Conservation (phyloP, 2,113 vertebrate species). For the Tapirus terrestris region DNA sequence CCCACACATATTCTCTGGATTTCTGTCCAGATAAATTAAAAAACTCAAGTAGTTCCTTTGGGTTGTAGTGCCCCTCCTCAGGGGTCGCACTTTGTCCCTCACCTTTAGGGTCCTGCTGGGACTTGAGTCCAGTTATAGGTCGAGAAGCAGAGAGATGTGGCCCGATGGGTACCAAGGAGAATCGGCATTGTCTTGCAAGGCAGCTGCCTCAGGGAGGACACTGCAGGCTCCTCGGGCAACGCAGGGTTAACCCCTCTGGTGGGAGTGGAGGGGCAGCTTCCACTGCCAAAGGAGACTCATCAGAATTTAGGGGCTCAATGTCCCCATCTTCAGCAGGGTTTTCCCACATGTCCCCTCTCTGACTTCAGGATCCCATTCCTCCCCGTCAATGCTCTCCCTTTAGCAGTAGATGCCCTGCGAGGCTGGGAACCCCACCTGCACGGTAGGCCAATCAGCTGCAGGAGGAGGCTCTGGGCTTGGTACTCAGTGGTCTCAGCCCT, state of each 20-base stretch:
- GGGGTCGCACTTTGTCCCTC: background rate
- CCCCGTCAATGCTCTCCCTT: background rate
- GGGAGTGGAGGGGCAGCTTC: background rate
- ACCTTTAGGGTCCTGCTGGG: background rate
- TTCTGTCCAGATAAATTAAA: background rate
- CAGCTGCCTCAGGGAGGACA: background rate
- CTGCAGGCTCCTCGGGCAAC: background rate
- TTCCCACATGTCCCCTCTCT: background rate
- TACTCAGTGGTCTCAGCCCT: background rate
- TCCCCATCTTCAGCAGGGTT: background rate
- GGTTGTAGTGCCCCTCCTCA: background rate
- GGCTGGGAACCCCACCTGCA: background rate
- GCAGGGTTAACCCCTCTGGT: background rate
- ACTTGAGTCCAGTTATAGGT: background rate
- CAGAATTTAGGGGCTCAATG: background rate
- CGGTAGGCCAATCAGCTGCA: background rate
- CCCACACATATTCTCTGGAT: background rate
- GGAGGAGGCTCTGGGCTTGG: background rate
- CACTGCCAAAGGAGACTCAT: background rate
- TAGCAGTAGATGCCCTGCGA: background rate
- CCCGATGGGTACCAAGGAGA: background rate
- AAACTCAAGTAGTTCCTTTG: background rate
- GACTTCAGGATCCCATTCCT: background rate
- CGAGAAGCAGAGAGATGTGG: background rate
- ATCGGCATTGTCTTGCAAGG: background rate